Base-by-base conservation (phyloP, 2,888 invertebrate species). In the Elmis aenea region DNA sequence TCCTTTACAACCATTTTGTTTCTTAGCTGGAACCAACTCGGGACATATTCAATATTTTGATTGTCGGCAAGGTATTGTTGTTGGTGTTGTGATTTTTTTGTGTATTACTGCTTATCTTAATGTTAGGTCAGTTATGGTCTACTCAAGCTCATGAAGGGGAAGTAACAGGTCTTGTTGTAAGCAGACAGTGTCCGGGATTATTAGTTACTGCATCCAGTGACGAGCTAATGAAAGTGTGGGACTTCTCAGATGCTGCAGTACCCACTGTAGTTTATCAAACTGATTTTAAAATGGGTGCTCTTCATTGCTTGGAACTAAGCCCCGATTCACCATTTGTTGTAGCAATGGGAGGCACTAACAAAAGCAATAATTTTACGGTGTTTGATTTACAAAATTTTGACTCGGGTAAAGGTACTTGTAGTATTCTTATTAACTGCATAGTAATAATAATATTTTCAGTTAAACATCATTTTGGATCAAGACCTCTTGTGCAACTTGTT, bases 141-240 rank as follows among this genome's bases (percentile, higher is more conserved):
- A 32, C 57, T 26, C 66, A 76, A 29, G 89, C 87, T 0, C 94
- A 95, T 61, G 76, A 78, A 27, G 81, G 86, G 54, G 89, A 91
- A 72, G 81, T 92, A 13, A 89, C 92, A 47, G 92, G 88, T 54
- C 69, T 92, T 16, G 75, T 79, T 37, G 68, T 89, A 27, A 90
- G 88, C 60, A 71, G 75, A 1, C 72, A 76, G 34, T 79, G 86
- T 38, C 81, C 83, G 1, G 86, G 86, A 2, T 69, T 90, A 27
- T 69, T 95, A 58, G 73, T 89, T 2, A 87, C 90, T 0, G 75
- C 82, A 1, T 83, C 89, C 3, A 77, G 81, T 2, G 93, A 94
- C 61, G 85, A 85, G 42, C 71, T 73, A n/a, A 62, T 92, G 2
- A 92, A 91, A 71, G 77, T 86, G 1, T 95, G 94, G 94, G 91